phyloP scores from a whole-genome alignment of 2,888 invertebrate genomes.

The Pachydiplax longipennis region DNA sequence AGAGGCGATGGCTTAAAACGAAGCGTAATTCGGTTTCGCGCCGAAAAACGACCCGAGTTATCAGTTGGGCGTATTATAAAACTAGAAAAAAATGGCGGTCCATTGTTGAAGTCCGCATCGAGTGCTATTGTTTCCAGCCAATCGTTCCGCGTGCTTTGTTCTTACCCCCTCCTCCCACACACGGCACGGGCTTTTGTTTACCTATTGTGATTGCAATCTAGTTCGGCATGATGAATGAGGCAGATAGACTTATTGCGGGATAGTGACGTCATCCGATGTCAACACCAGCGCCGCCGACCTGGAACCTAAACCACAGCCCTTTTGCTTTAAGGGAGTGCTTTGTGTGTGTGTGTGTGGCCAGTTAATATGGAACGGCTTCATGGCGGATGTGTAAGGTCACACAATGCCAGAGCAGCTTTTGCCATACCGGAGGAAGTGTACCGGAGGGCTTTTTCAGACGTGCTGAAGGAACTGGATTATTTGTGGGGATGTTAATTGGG shows the following conservation, averaged over 20 bases:
- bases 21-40: background rate
- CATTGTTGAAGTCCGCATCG: background rate
- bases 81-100: background rate
- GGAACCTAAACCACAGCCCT: background rate
- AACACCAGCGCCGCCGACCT: constrained; percentile 12
- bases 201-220: constrained; percentile 41
- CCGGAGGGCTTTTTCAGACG: background rate
- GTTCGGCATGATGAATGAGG: constrained; percentile 44
- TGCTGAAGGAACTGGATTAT: constrained; percentile 2
- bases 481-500: constrained; percentile 18
- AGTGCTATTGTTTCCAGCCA: constrained; percentile 13
- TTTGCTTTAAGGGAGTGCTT: background rate
- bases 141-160: constrained; percentile 32
- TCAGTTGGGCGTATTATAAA: background rate
- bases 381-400: background rate
- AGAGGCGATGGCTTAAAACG: background rate
- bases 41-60: background rate
- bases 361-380: background rate
- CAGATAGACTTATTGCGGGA: constrained; percentile 25
- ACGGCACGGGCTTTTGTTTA: constrained; percentile 16
- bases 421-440: background rate
- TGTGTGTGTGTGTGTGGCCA: background rate
- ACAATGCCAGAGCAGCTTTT: constrained; percentile 2
- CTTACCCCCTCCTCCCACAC: background rate
- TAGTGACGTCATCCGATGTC: constrained; percentile 38